phyloP scores from a whole-genome alignment of 2,113 vertebrate species.

The Xiphophorus couchianus region DNA sequence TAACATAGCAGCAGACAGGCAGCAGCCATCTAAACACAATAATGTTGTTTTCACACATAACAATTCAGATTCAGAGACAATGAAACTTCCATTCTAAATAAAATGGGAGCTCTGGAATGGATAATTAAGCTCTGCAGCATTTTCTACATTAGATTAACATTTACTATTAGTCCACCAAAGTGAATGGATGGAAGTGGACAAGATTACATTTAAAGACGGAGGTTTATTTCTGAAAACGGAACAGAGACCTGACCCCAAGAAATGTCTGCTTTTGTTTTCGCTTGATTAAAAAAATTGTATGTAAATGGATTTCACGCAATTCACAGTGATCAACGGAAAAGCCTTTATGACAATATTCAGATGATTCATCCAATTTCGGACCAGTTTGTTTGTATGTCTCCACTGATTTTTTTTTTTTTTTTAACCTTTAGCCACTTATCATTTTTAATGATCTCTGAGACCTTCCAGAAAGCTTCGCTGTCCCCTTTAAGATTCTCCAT shows the following conservation, averaged over 20 bases:
- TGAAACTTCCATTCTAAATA: not conserved
- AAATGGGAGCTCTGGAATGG: not conserved
- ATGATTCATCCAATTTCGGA: not conserved
- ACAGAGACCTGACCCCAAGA: not conserved
- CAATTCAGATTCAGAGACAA: not conserved
- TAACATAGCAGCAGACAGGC: constrained; percentile 44
- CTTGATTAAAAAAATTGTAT: not conserved
- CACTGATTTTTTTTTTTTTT: not conserved
- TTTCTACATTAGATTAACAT: too few species aligned
- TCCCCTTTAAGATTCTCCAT: too few species aligned
- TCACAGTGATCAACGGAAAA: not conserved
- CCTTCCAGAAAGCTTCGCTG: not conserved
- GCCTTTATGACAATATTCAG: not conserved
- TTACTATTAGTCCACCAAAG: too few species aligned
- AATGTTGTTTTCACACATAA: constrained; percentile 22
- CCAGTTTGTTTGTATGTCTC: not conserved
- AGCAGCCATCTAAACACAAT: constrained; percentile 27
- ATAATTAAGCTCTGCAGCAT: not conserved
- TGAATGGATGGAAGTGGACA: not conserved
- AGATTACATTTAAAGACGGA: not conserved
- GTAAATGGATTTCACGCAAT: not conserved
- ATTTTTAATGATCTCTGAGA: not conserved
- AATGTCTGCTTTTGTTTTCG: not conserved
- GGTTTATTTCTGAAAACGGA: not conserved
- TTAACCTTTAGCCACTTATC: not conserved